Base-by-base conservation (phyloP, 2,888 invertebrate genomes). In the Eutolmus rufibarbis region DNA sequence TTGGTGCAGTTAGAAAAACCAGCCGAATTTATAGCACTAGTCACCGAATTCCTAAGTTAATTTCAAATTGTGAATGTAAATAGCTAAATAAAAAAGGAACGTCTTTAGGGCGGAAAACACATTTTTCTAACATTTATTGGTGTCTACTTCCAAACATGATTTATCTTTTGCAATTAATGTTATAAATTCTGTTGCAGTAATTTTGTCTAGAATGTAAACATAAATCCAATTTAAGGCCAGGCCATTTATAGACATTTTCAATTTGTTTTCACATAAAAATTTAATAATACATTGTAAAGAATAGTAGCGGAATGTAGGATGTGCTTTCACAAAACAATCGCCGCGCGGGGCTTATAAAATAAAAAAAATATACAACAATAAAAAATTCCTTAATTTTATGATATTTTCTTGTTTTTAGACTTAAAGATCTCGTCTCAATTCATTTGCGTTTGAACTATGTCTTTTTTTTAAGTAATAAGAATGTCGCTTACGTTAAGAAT, bases 1-100 rank as follows among this genome's bases (percentile, higher is more conserved):
- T 97, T 98, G 97, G 95, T 98, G 0, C 99, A 99, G 91, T 96
- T 97, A 89, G 98, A 99, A 89, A 96, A 98, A 91, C 98, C 98
- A 1, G 89, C 89, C 0, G 90, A 92, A 46, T 94, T 94, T 90
- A 89, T 93, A 9, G 8, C 74, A 46, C 19, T 43, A 7, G 43
- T 85, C 19, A 28, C 37, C 19, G 74, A 85, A 74, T 85, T 85
- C 28, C 74, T 84, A 23, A 3, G 81, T 34, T 56, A 51, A 2
- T n/a, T 51, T 16, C 14, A 46, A 82, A 79, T 56, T 28, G 14
- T 46, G 9, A 46, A 46, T 43, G 12, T 43, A 4, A 46, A 46
- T 46, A 46, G 12, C 4, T 16, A 37, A 87, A 87, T 78, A n/a
- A 34, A 40, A 31, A 46, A 46, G 2, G 16, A 16, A 16, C 14